phyloP scores from a whole-genome alignment of 2,113 vertebrate species.

The Otocyon megalotis region DNA sequence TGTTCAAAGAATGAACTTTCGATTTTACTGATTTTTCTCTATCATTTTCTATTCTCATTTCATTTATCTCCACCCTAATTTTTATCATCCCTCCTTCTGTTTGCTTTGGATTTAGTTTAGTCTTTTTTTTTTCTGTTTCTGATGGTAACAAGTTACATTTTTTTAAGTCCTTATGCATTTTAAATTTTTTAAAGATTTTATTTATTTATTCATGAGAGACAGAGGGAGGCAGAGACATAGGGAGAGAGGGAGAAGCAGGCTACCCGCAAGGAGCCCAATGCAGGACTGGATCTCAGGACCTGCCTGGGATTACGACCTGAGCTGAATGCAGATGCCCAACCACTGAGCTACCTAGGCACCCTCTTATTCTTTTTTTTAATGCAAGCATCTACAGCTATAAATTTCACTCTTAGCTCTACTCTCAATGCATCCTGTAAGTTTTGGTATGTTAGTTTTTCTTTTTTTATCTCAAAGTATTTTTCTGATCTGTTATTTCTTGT shows the following conservation, averaged over 20 bases:
- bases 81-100: not conserved
- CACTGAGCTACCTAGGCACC: no score
- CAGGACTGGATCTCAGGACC: no score
- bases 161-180: not conserved
- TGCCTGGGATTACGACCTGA: no score
- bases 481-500: not conserved
- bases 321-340: no score
- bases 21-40: not conserved
- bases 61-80: not conserved
- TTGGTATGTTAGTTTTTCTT: not conserved
- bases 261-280: no score
- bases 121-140: not conserved
- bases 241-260: no score
- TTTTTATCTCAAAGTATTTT: constrained; percentile 15
- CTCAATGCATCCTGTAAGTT: not conserved
- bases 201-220: no score
- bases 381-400: not conserved
- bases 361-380: not conserved
- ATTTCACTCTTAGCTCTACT: not conserved
- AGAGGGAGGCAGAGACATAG: no score
- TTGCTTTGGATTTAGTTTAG: not conserved
- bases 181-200: no score
- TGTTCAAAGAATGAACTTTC: not conserved
- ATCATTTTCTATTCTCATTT: not conserved
- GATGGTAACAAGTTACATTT: not conserved